Conservation (phyloP, 1,140 invertebrate genomes). For the Colletes gigas region DNA sequence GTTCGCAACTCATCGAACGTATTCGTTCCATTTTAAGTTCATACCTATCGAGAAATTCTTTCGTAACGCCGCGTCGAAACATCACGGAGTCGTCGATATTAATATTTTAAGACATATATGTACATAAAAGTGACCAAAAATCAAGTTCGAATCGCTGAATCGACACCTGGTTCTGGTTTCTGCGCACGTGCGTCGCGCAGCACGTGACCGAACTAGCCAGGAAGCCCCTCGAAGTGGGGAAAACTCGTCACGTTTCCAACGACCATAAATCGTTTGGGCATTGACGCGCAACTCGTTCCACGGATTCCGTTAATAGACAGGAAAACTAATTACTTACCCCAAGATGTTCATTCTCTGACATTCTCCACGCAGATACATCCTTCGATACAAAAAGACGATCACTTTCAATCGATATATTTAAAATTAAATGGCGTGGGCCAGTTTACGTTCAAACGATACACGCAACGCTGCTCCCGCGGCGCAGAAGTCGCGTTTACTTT, state of each 20-base stretch:
- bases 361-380: neutral
- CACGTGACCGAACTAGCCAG: neutral
- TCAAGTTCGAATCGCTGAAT: neutral
- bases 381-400: slow-evolving; percentile 9
- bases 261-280: neutral
- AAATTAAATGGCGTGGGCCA: slow-evolving; percentile 27
- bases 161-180: neutral
- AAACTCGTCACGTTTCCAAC: neutral
- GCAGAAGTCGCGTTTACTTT: slow-evolving; percentile 25
- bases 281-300: neutral
- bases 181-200: neutral
- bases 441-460: slow-evolving; percentile 31
- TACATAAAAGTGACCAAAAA: neutral
- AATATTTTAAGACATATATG: neutral
- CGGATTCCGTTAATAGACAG: neutral
- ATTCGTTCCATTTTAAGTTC: neutral
- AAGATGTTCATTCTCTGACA: neutral
- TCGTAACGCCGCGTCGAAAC: no score
- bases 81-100: neutral
- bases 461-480: slow-evolving; percentile 32
- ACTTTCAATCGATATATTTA: slow-evolving; percentile 46
- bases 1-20: neutral
- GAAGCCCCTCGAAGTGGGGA: neutral
- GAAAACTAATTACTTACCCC: slow-evolving; percentile 10
- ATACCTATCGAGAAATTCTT: neutral